These are phyloP conservation scores for Sebastes iracundus DNA, from an alignment of 2,797 vertebrate genomes.

Conservation along the genomic window DNA sequence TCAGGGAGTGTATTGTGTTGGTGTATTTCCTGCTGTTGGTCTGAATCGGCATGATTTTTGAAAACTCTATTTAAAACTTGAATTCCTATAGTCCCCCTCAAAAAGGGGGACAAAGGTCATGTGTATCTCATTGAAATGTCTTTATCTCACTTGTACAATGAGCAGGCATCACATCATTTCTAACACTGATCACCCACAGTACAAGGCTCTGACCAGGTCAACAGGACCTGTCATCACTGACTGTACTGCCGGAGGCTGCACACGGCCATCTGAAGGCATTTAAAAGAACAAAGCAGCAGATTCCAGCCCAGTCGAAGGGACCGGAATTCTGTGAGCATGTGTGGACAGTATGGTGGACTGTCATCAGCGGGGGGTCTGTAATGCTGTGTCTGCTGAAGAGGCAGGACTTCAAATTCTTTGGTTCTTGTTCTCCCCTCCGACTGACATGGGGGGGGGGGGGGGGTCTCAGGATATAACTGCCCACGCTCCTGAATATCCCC, in stretches of 20 bases:
- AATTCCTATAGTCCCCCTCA: not conserved
- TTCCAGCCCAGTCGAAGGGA: not conserved
- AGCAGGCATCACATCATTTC: not conserved
- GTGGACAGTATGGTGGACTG: constrained; percentile 30
- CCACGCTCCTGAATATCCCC: constrained; percentile 52
- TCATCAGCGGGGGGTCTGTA: constrained; percentile 23
- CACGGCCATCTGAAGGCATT: constrained; percentile 47
- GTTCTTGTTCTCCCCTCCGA: constrained; percentile 26
- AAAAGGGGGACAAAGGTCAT: not conserved
- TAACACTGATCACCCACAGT: too few species aligned
- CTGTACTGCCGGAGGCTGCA: not conserved
- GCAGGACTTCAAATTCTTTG: constrained; percentile 18
- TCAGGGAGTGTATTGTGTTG: constrained; percentile 8
- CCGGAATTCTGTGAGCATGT: constrained; percentile 31
- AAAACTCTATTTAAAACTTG: not conserved
- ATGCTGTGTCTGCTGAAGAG: not conserved
- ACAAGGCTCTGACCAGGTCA: not conserved
- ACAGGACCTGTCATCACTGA: constrained; percentile 1
- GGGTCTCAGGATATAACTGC: constrained; percentile 56
- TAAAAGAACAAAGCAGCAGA: constrained; percentile 58
- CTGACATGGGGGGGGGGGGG: not conserved
- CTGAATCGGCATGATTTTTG: not conserved
- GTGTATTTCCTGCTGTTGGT: constrained; percentile 6
- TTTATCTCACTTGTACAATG: not conserved
- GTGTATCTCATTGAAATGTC: not conserved